A percentile compares a stretch with the other conserved stretches of the same genome.
Conservation (phyloP, 2,113 vertebrate species). For the Lathamus discolor region DNA sequence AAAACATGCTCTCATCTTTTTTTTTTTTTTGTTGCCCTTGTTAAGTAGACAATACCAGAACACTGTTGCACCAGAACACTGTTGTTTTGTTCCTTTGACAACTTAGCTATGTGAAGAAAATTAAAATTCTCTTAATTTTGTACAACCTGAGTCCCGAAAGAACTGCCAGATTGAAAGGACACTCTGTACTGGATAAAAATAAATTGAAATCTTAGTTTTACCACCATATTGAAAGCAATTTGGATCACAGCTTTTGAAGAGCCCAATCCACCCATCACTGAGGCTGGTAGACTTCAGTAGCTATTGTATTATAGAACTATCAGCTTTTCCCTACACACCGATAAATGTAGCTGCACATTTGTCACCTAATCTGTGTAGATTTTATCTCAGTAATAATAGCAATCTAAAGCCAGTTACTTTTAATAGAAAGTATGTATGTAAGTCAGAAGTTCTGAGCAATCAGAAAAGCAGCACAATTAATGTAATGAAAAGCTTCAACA, state of each 20-base stretch:
- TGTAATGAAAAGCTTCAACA: conserved; percentile 47
- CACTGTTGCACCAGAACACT: background rate
- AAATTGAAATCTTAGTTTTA: background rate
- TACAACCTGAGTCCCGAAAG: background rate
- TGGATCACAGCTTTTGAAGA: background rate
- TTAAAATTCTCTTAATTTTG: background rate
- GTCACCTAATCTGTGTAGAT: conserved; percentile 52
- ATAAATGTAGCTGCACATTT: background rate
- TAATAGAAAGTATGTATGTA: conserved; percentile 9
- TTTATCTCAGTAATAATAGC: conserved; percentile 59
- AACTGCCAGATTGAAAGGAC: background rate
- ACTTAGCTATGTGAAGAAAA: background rate
- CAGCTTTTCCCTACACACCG: fast-evolving
- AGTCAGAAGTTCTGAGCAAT: conserved; percentile 42
- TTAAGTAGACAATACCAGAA: background rate
- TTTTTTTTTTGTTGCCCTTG: background rate
- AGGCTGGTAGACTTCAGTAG: background rate
- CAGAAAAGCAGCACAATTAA: conserved; percentile 48
- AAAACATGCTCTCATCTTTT: background rate
- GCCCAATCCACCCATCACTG: background rate
- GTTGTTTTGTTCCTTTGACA: background rate
- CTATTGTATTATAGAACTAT: background rate
- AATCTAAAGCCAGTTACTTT: conserved; percentile 18
- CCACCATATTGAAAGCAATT: background rate
- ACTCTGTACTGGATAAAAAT: background rate